Evolutionary conservation across 2,797 vertebrate genomes (phyloP).

Genomic region (Pseudocheirus occidentalis): DNA sequence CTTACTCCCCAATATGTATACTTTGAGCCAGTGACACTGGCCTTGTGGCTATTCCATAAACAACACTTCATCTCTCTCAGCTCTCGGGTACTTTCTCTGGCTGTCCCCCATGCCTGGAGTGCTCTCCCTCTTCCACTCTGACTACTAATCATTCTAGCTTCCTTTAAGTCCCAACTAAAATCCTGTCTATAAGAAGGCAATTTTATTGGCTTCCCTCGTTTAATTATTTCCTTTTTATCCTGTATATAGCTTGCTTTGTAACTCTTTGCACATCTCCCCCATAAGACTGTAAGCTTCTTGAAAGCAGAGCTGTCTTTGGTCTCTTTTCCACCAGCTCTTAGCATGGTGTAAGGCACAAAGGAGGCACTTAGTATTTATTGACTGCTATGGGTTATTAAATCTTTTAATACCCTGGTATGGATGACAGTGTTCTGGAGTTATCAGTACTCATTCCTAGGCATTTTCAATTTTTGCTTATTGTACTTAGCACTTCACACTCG

Average conservation of each 20-base stretch:
- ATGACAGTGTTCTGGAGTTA: conserved; percentile 47
- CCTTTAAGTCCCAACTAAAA: background rate
- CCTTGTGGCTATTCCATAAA: background rate
- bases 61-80: background rate
- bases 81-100: background rate
- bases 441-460: conserved; percentile 56
- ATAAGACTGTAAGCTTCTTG: too few species aligned
- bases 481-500: background rate
- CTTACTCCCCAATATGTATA: background rate
- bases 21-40: background rate
- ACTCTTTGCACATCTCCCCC: too few species aligned
- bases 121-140: background rate
- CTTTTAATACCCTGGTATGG: conserved; percentile 59
- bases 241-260: background rate
- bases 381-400: conserved; percentile 41
- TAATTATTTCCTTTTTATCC: background rate
- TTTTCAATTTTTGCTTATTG: conserved; percentile 59
- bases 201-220: background rate
- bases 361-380: too few species aligned
- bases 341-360: too few species aligned
- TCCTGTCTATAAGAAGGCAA: background rate
- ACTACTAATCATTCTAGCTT: background rate
- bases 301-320: too few species aligned
- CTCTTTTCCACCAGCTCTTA: too few species aligned
- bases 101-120: background rate